Conservation (phyloP, 2,797 vertebrate species). For the Tapera naevia region DNA sequence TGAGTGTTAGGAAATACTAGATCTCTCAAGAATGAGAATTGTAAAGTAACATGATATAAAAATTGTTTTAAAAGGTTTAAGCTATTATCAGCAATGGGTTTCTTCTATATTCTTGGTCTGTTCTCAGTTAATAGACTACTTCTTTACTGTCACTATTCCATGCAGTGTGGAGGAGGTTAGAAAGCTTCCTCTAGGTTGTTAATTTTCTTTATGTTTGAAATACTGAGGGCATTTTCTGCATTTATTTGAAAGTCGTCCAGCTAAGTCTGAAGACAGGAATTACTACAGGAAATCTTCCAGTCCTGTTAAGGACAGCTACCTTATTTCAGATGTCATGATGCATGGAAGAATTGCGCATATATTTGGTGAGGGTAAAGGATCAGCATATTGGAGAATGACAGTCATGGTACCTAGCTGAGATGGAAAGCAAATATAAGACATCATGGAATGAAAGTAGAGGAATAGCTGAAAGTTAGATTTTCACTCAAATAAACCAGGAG, state of each 20-base stretch:
- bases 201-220: background rate
- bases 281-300: background rate
- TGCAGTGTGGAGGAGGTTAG: background rate
- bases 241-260: background rate
- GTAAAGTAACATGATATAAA: background rate
- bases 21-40: background rate
- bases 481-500: background rate
- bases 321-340: background rate
- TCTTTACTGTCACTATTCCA: background rate
- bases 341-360: background rate
- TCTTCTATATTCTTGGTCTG: background rate
- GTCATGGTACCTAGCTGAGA: background rate
- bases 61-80: background rate
- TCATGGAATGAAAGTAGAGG: background rate
- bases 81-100: background rate
- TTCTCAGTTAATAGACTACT: background rate
- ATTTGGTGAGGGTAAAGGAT: background rate
- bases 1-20: background rate
- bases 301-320: background rate
- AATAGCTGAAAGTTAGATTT: background rate
- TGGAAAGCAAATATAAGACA: background rate
- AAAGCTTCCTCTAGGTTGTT: background rate
- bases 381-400: background rate
- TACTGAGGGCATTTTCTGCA: background rate
- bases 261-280: background rate